phyloP scores from a whole-genome alignment of 1,140 invertebrate species.

The Macrotrachela quadricornifera region DNA sequence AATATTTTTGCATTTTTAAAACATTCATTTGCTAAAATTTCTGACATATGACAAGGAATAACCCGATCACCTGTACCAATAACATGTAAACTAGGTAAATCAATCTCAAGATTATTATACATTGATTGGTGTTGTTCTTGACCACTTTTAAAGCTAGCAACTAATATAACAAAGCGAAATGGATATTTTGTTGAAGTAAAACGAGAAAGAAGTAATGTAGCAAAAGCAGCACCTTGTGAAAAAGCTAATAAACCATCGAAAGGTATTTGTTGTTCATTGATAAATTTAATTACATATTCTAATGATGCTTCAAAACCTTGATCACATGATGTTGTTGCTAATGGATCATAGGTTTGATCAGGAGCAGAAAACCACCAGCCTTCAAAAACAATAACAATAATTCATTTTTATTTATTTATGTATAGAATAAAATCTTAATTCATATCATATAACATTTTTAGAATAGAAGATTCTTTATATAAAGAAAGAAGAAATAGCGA shows the following conservation, averaged over 20 bases:
- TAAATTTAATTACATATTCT: neutral
- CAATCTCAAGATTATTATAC: neutral
- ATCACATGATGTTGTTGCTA: neutral
- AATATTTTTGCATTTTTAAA: slow-evolving; percentile 4
- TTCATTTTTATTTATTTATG: no score
- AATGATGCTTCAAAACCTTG: slow-evolving; percentile 2
- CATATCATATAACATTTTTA: no score
- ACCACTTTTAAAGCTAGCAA: slow-evolving; percentile 8
- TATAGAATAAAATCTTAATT: no score
- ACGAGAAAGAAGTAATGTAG: neutral
- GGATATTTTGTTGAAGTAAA: neutral
- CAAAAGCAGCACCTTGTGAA: slow-evolving; percentile 8
- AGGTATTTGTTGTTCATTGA: neutral
- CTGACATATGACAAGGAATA: slow-evolving; percentile 1
- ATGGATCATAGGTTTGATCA: neutral
- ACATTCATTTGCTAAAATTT: neutral
- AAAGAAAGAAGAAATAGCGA: no score
- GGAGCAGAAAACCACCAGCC: slow-evolving; percentile 8
- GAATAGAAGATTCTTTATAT: no score
- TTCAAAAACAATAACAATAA: neutral
- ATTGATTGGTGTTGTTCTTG: neutral
- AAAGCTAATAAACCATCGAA: slow-evolving; percentile 9
- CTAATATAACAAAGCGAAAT: slow-evolving; percentile 8
- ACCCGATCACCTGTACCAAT: slow-evolving; percentile 1
- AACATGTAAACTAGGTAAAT: slow-evolving; percentile 4